Evolutionary conservation across 2,888 invertebrate species (phyloP).

Genomic region (Scaptomyza parva): DNA sequence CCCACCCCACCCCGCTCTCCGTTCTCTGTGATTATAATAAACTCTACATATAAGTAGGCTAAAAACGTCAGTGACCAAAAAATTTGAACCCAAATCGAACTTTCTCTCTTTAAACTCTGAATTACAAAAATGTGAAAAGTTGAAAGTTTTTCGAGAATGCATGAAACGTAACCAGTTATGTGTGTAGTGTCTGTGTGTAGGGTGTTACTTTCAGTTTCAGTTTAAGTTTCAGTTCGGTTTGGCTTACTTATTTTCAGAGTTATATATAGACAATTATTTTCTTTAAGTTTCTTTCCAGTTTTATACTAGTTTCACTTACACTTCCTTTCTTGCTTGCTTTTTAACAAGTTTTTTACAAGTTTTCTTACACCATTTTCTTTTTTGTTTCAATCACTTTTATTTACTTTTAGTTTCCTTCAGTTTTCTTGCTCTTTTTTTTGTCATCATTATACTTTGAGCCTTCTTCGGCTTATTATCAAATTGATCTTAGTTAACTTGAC

Average conservation of each 20-base stretch:
- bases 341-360: neutral
- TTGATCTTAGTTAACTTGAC: no score
- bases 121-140: neutral
- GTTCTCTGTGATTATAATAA: conserved; percentile 27
- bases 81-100: conserved; percentile 11
- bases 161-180: neutral
- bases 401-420: neutral
- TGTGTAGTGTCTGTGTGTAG: neutral
- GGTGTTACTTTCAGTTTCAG: neutral
- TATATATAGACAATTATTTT: neutral
- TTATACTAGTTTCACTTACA: neutral
- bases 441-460: no score
- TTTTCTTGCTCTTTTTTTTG: no score
- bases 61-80: conserved; percentile 54
- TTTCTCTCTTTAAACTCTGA: neutral
- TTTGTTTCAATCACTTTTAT: conserved; percentile 2
- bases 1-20: neutral
- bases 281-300: neutral
- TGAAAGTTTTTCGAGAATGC: neutral
- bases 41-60: conserved; percentile 46
- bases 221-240: neutral
- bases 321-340: no score
- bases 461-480: no score
- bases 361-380: neutral
- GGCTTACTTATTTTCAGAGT: neutral